These are phyloP conservation scores for Murina feae DNA, from an alignment of 2,113 vertebrate genomes.

Conservation along the genomic window DNA sequence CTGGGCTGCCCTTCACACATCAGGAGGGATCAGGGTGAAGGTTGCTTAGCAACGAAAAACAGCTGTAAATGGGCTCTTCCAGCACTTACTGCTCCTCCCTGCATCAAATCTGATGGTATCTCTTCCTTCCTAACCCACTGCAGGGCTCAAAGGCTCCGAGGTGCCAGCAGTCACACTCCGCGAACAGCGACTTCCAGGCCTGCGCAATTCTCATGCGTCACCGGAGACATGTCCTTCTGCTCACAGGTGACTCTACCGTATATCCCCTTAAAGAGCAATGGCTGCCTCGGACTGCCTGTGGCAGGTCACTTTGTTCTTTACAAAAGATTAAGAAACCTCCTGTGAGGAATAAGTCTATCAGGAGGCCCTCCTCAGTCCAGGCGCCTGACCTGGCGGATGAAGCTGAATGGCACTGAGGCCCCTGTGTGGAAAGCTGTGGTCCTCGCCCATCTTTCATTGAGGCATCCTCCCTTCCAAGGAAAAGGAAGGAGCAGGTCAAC, in stretches of 20 bases:
- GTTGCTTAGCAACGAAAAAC: background rate
- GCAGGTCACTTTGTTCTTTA: conserved; percentile 53
- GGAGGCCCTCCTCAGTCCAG: conserved; percentile 13
- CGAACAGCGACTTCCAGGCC: conserved; percentile 64
- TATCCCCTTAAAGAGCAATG: conserved; percentile 36
- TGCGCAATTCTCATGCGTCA: conserved; percentile 66
- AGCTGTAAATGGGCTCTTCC: background rate
- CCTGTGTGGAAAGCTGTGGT: background rate
- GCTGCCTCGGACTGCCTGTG: background rate
- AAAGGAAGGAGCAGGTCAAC: background rate
- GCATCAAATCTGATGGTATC: conserved; percentile 66
- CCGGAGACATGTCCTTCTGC: conserved; percentile 54
- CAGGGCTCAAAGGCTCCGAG: conserved; percentile 67
- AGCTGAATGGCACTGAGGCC: background rate
- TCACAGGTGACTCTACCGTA: conserved; percentile 66
- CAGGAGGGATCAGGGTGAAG: conserved; percentile 57
- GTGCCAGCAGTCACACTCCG: conserved; percentile 67
- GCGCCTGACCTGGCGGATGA: conserved; percentile 44
- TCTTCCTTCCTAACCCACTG: conserved; percentile 67
- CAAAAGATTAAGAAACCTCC: conserved; percentile 73
- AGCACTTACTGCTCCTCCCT: conserved; percentile 25
- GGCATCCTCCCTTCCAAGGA: background rate
- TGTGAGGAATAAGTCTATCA: conserved; percentile 47
- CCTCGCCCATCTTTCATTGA: too few relatives aligned
- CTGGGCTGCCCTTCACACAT: background rate